Evolutionary conservation across 2,797 vertebrate species (phyloP).

Genomic region (Siniperca undulata): DNA sequence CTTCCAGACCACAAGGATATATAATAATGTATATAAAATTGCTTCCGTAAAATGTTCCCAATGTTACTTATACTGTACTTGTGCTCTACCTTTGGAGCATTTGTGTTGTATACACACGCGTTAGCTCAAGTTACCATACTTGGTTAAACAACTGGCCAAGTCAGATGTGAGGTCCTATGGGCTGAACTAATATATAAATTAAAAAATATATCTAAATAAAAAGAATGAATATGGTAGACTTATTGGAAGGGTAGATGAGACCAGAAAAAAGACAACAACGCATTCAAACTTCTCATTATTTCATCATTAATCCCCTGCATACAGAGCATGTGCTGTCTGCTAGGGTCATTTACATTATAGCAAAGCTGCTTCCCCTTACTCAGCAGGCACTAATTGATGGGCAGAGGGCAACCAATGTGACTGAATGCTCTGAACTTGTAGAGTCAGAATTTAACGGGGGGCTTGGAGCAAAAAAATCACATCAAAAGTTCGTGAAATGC

Average conservation of each 20-base stretch:
- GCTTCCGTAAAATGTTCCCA: not conserved
- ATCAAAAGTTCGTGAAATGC: slow-evolving; percentile 51
- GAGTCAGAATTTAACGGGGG: slow-evolving; percentile 30
- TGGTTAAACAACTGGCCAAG: not conserved
- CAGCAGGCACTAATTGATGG: slow-evolving; percentile 64
- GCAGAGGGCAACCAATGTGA: slow-evolving; percentile 68
- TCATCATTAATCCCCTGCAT: slow-evolving; percentile 39
- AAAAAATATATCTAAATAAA: not conserved
- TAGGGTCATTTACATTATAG: slow-evolving; percentile 49
- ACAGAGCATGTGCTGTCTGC: slow-evolving; percentile 30
- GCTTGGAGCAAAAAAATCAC: slow-evolving; percentile 33
- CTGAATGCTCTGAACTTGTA: slow-evolving; percentile 41
- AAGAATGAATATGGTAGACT: not conserved
- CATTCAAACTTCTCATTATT: slow-evolving; percentile 25
- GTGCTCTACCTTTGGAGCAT: not conserved
- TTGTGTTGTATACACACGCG: not conserved
- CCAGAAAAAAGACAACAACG: not conserved
- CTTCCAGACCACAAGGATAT: not conserved
- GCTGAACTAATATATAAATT: not conserved
- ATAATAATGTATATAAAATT: slow-evolving; percentile 15
- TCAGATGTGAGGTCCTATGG: not conserved
- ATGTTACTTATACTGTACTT: not conserved
- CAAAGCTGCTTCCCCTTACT: slow-evolving; percentile 47
- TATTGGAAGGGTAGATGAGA: not conserved
- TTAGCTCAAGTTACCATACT: not conserved